Base-by-base conservation (phyloP, 2,797 vertebrate species). In the Poecile montanus region DNA sequence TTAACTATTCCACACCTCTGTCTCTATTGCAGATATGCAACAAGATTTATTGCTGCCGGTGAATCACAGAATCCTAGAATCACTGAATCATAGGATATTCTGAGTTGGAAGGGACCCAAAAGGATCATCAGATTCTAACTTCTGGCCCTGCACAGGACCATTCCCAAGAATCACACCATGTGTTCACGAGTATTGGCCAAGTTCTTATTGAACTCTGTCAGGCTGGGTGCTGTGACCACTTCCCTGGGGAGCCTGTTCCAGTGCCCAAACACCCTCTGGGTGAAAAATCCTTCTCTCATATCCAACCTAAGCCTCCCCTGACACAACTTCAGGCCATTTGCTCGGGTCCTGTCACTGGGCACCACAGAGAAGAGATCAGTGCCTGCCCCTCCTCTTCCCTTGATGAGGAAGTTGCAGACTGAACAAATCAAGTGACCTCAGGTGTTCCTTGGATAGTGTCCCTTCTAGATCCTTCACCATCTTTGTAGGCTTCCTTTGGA, bases 231-330 rank as follows among this genome's bases (percentile, higher is more conserved):
- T n/a, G 19, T 44, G 56, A 44, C 22, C 34, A 23, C 9, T 48
- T 11, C 18, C 29, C 34, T 56, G 47, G 8, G 17, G 8, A 53
- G 17, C 15, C 27, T 36, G 9, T 44, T n/a, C 32, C 10, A 42
- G 26, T 54, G 30, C 10, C 30, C 34, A 32, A 0, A 2, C 26
- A 48, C 22, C 0, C 0, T 20, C 13, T 48, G 42, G 7, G 13
- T 16, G 30, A 67, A 81, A 48, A 48, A 54, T 13, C 7, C 10
- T 61, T 74, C 11, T 5, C 32, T 32, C 13, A 36, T 48, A 36
- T 14, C 18, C 32, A 81, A 5, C 4, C 7, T 32, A 36, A 68
- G 32, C 26, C 13, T 54, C 18, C 5, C 13, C 22, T 68, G 56
- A 56, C 36, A 48, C 18, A 48, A 3, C 4, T 44, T 56, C 36